A percentile compares a stretch with the other conserved stretches of the same genome.
These are phyloP conservation scores for Dromiciops gliroides DNA, from an alignment of 2,113 vertebrate species.

Conservation along the genomic window DNA sequence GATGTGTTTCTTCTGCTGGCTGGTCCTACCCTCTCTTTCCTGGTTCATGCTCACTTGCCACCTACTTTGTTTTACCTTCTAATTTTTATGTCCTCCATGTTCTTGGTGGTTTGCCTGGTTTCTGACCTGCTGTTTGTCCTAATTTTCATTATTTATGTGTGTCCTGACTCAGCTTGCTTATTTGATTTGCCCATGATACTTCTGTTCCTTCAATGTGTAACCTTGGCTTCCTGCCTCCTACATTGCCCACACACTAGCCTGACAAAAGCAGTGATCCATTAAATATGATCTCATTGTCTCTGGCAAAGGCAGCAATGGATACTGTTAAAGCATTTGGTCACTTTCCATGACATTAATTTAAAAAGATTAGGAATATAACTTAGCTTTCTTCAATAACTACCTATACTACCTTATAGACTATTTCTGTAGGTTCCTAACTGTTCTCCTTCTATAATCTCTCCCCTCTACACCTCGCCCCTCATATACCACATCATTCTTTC, in stretches of 20 bases:
- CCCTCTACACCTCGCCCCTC: background rate
- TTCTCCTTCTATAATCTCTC: background rate
- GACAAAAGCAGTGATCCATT: background rate
- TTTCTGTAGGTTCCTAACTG: background rate
- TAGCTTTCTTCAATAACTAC: background rate
- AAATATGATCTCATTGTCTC: background rate
- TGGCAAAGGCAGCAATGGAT: background rate
- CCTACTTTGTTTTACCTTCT: background rate
- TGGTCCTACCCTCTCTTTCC: background rate
- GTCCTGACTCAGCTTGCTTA: background rate
- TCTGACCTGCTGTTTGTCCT: background rate
- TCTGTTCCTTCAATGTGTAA: background rate
- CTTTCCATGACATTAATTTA: background rate
- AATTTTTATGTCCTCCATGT: background rate
- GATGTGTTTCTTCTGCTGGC: background rate
- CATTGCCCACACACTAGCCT: background rate
- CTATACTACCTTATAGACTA: background rate
- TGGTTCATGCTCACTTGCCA: background rate
- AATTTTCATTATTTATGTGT: background rate
- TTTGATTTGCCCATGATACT: background rate
- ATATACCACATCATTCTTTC: background rate
- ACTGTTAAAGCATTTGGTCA: background rate
- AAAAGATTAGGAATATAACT: background rate
- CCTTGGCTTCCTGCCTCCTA: background rate
- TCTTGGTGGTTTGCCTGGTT: background rate